A percentile compares a stretch with the other conserved stretches of the same genome.
Evolutionary conservation across 2,113 vertebrate genomes (phyloP).

Genomic region (Prietella phreatophila): DNA sequence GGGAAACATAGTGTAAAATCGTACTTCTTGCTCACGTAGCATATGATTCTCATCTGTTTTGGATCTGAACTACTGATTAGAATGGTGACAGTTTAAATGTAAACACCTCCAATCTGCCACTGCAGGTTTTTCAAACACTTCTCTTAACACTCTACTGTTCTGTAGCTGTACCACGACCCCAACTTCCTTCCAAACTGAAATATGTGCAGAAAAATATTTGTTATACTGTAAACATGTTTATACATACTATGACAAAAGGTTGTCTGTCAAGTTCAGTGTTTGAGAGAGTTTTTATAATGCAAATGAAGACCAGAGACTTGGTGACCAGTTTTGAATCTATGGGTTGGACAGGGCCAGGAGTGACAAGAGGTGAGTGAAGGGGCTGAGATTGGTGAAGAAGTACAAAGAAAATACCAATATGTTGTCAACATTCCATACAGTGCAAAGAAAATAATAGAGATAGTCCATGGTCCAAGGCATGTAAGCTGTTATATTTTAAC

Average conservation of each 20-base stretch:
- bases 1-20: background rate
- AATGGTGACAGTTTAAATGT: background rate
- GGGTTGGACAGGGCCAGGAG: background rate
- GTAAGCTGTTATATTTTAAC: slow-evolving; percentile 5
- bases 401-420: background rate
- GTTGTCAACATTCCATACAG: background rate
- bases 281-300: background rate
- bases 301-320: slow-evolving; percentile 29
- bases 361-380: background rate
- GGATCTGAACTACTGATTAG: background rate
- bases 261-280: background rate
- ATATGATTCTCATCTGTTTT: background rate
- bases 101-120: background rate
- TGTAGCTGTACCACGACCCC: background rate
- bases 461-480: background rate
- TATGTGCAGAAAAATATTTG: background rate
- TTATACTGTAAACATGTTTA: slow-evolving; percentile 1
- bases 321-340: slow-evolving; percentile 35
- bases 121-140: background rate
- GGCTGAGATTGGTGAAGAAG: background rate
- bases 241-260: background rate
- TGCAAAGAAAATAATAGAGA: background rate
- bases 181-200: background rate
- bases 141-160: background rate
- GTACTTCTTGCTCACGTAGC: background rate